A percentile compares a stretch with the other conserved stretches of the same genome.
These are phyloP conservation scores for Hesperia comma DNA, from an alignment of 2,888 invertebrate species.

Conservation along the genomic window DNA sequence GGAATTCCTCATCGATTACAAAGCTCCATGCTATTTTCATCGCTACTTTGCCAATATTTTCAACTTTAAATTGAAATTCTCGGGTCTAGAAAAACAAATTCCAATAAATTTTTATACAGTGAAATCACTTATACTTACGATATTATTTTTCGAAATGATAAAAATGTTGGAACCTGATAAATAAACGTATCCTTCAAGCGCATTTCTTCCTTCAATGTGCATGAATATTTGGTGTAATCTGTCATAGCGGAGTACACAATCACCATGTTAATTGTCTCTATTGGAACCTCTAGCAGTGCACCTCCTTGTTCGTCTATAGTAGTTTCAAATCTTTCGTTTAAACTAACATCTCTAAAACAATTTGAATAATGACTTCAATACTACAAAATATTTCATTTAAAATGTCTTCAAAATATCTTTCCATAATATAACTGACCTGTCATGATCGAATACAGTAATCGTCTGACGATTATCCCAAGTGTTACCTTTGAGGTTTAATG, in stretches of 20 bases:
- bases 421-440: constrained; percentile 51
- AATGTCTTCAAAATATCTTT: neutral
- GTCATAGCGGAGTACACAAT: constrained; percentile 78
- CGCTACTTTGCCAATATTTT: constrained; percentile 68
- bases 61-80: constrained; percentile 62
- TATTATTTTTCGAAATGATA: no score
- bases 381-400: neutral
- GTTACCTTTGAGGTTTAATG: constrained; percentile 62
- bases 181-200: constrained; percentile 82
- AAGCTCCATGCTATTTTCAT: constrained; percentile 73
- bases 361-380: neutral
- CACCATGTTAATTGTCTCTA: constrained; percentile 63
- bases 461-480: constrained; percentile 79
- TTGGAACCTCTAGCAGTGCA: constrained; percentile 46
- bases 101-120: neutral
- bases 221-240: constrained; percentile 79
- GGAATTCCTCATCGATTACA: constrained; percentile 71
- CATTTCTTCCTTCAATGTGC: constrained; percentile 66
- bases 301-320: constrained; percentile 59
- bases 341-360: constrained; percentile 54
- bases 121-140: no score
- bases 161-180: constrained; percentile 69
- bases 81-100: constrained; percentile 57
- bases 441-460: constrained; percentile 66
- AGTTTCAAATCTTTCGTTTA: constrained; percentile 64